Evolutionary conservation across 2,113 vertebrate genomes (phyloP).

Genomic region (Recurvirostra avosetta): DNA sequence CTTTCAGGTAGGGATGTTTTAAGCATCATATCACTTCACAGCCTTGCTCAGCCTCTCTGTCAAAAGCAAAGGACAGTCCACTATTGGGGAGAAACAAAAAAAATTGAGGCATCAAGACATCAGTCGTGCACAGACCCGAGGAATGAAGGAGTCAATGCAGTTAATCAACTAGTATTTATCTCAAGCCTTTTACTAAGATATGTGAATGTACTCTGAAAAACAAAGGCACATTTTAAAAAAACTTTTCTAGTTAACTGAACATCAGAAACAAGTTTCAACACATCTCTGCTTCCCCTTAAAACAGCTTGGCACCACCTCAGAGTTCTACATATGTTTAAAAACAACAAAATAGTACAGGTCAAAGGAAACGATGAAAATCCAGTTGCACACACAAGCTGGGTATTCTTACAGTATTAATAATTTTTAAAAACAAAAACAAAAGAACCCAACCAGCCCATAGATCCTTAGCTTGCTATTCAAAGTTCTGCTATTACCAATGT

Average conservation of each 20-base stretch:
- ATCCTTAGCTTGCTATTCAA: neutral
- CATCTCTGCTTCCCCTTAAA: conserved; percentile 38
- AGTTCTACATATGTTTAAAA: neutral
- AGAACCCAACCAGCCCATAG: neutral
- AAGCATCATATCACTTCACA: neutral
- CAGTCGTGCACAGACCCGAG: too few relatives aligned
- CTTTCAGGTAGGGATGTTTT: neutral
- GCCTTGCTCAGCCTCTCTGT: neutral
- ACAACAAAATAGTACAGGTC: neutral
- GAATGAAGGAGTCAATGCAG: neutral
- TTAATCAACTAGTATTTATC: neutral
- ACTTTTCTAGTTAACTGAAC: neutral
- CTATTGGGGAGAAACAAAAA: neutral
- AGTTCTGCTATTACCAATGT: neutral
- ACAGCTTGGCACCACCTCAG: conserved; percentile 29
- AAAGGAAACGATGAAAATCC: neutral
- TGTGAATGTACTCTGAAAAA: neutral
- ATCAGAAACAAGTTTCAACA: neutral
- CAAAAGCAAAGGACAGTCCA: neutral
- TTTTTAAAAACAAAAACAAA: neutral
- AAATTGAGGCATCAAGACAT: neutral
- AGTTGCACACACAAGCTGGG: neutral
- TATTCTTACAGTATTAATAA: neutral
- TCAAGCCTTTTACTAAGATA: neutral
- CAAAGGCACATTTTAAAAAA: neutral